Evolutionary conservation across 2,888 invertebrate species (phyloP), one percentile per base, ranked within the genome.

Genomic region (Luperina testacea): DNA sequence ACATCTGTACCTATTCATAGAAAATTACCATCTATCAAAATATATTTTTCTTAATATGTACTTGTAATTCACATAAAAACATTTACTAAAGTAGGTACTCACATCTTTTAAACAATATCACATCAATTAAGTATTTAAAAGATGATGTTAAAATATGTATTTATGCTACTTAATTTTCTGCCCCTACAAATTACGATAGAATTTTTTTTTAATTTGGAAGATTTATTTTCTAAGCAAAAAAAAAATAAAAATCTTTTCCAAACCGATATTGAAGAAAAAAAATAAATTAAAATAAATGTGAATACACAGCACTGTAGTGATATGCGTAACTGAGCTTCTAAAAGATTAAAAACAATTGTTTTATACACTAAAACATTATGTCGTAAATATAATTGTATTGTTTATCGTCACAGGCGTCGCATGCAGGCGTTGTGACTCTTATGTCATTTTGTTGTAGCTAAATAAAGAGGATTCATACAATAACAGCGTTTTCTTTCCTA

Each of bases 271-370:
- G 92, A 94, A 88, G 84, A 88, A 85, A 84, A 88, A 90, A 90
- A 81, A 74, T 84, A 82, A 84, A 67, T 74, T 7, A 85, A 88
- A 83, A 86, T 90, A 85, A 81, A 78, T 96, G 96, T 96, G 95
- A 95, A 95, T 95, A 96, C 93, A 95, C 94, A 91, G 96, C 96
- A 96, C 96, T 88, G 96, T 96, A 96, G 96, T 96, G 95, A 94
- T 96, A 96, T 94, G 96, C 96, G 95, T 96, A 96, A 96, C 96
- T 92, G 96, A 96, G 96, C 96, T 96, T 96, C 94, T 94, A 95
- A 94, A 93, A 90, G 90, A 92, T 93, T 91, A 90, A 85, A 82
- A 82, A 89, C 86, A 90, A 94, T 96, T 96, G 96, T 96, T 96
- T 96, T 96, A 94, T 96, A 96, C 96, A 96, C 96, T 93, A 92